phyloP scores from a whole-genome alignment of 2,113 vertebrate genomes.

The Periophthalmus modestus region DNA sequence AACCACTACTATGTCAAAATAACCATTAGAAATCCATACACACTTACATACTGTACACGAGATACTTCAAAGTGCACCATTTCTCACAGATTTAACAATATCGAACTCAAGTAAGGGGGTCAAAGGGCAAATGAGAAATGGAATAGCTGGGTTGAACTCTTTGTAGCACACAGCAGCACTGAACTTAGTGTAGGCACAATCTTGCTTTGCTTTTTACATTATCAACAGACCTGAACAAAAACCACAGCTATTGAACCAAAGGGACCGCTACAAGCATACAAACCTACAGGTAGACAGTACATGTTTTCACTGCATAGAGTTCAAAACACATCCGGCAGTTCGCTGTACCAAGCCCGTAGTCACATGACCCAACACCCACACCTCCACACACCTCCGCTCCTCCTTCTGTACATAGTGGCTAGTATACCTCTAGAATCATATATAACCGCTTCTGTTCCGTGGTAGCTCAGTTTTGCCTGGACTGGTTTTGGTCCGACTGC shows the following conservation, averaged over 20 bases:
- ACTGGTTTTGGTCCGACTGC: conserved; percentile 94
- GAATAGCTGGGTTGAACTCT: conserved; percentile 37
- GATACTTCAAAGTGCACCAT: conserved; percentile 75
- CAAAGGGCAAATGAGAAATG: conserved; percentile 37
- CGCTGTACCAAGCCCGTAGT: conserved; percentile 70
- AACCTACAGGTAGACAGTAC: conserved; percentile 85
- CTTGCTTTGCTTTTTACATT: conserved; percentile 83
- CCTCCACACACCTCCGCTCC: too few species aligned
- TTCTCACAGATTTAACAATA: conserved; percentile 74
- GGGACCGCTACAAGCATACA: conserved; percentile 88
- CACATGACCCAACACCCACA: conserved; percentile 65
- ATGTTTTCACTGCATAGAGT: conserved; percentile 91
- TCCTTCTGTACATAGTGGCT: conserved; percentile 66
- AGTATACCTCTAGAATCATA: conserved; percentile 60
- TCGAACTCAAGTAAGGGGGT: conserved; percentile 51
- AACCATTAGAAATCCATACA: conserved; percentile 76
- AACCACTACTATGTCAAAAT: conserved; percentile 70
- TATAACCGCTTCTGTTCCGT: conserved; percentile 40
- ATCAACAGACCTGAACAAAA: conserved; percentile 84
- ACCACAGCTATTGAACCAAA: conserved; percentile 83
- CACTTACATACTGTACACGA: conserved; percentile 72
- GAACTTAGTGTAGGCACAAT: conserved; percentile 87
- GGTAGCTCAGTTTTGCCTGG: conserved; percentile 88
- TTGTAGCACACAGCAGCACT: conserved; percentile 79
- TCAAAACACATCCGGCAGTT: conserved; percentile 84